Evolutionary conservation across 2,113 vertebrate genomes (phyloP), one percentile per base, ranked within the genome.

Genomic region (Ammodytes marinus): DNA sequence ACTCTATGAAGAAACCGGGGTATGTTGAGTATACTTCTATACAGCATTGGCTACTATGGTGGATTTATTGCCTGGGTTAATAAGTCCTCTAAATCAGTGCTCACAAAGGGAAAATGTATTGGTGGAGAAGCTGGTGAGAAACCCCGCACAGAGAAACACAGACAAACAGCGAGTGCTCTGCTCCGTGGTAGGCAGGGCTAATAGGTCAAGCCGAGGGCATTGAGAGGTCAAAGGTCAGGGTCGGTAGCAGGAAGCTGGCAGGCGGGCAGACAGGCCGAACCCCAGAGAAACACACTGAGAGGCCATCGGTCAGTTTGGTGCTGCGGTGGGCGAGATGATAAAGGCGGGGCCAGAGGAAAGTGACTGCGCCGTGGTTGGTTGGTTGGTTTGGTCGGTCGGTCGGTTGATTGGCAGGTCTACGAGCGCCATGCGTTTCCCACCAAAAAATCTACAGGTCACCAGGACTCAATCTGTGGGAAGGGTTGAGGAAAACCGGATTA

Each of bases 401-500:
- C 53, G 52, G 83, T 88, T 80, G 72, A 80, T 86, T 83, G 87
- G 87, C 82, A 83, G 88, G 91, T 86, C 19, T 78, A 83, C 94
- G 86, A 93, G 95, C 92, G 79, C 94, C 93, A 90, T 95, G 96
- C 95, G 42, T 93, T 61, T 94, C 94, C 93, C 95, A 88, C 96
- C 95, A 94, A 96, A 27, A 2, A 74, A 96, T 95, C 86, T 94
- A 74, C 92, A 90, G 55, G 94, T 94, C 88, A 93, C 93, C 93
- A 95, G 90, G 95, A 95, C 90, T 98, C 97, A 99, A 95, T 98
- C 97, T 98, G 96, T 85, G 49, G 85, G 27, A 27, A 93, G 94
- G 89, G 72, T 27, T 1, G 85, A 67, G 77, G 64, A 74, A 49
- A 55, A 79, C 12, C n/a, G n/a, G 82, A 45, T 54, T 70, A 37